Base-by-base conservation (phyloP, 1,140 invertebrate species). In the Caenorhabditis remanei region DNA sequence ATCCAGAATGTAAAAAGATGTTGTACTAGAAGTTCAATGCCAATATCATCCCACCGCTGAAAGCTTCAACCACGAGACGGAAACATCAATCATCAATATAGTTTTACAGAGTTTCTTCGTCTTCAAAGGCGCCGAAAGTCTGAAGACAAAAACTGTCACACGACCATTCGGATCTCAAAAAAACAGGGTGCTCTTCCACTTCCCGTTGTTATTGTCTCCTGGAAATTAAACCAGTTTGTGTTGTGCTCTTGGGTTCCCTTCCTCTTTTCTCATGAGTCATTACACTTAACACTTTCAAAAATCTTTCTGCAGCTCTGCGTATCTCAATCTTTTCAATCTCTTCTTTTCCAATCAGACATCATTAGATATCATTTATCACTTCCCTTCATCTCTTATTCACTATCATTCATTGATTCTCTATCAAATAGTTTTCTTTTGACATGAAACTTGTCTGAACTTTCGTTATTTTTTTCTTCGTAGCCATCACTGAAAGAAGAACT, bases 311-410 rank as follows among this genome's bases (percentile, higher is more conserved):
- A 32, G n/a, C 71, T 79, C 71, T 79, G 71, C 46, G 67, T 48
- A 13, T 53, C 11, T 21, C 4, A 24, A 50, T 50, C 21, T 50
- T 50, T 24, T 4, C 5, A 24, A 14, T 50, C 43, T 13, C 16
- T 79, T n/a, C 4, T 40, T 32, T 53, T n/a, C 50, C 71, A 50
- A 79, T 79, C 71, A 48, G 71, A 79, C 46, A 79, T 79, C 71
- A 79, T 9, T 79, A 24, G 71, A 79, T 50, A 79, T 79, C 71
- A 79, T 79, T 79, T 79, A 14, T 79, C 71, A 79, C 71, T 50
- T 79, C 24, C 41, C n/a, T 79, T n/a, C 46, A 43, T 79, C 16
- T 79, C 40, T 16, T 46, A 9, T 53, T 46, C n/a, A 13, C 41
- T 19, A 11, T 65, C 4, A 40, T 75, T n/a, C 16, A 58, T 58